Conservation (phyloP, 2,888 invertebrate genomes). For the Acleris sparsana region DNA sequence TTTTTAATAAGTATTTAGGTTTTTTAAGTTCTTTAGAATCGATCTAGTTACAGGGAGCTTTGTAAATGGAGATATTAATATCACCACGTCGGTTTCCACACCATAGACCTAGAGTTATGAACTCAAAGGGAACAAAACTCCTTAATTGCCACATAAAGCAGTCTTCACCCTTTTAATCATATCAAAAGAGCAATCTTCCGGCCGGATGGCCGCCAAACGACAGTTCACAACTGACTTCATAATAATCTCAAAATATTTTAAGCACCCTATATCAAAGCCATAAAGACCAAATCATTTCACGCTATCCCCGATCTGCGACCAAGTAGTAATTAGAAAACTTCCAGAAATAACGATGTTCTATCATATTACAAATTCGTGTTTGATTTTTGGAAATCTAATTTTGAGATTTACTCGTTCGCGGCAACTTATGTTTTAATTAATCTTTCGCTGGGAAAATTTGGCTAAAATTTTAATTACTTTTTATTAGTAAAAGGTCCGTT, state of each 20-base stretch:
- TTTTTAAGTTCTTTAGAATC: too few relatives aligned
- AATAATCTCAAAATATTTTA: slow-evolving; percentile 38
- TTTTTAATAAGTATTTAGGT: too few relatives aligned
- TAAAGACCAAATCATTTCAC: slow-evolving; percentile 53
- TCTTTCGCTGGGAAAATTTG: slow-evolving; percentile 47
- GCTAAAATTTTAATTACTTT: slow-evolving; percentile 22
- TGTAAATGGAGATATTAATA: slow-evolving; percentile 11
- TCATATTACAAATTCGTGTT: slow-evolving; percentile 78
- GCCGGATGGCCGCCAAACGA: slow-evolving; percentile 67
- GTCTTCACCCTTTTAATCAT: slow-evolving; percentile 82
- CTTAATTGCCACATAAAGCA: slow-evolving; percentile 80
- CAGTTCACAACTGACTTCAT: slow-evolving; percentile 49
- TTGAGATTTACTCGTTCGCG: slow-evolving; percentile 61
- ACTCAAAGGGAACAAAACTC: slow-evolving; percentile 65
- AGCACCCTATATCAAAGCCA: slow-evolving; percentile 43
- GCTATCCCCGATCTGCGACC: slow-evolving; percentile 49
- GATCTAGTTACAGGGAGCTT: not conserved
- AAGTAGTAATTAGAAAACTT: slow-evolving; percentile 67
- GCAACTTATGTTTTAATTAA: slow-evolving; percentile 62
- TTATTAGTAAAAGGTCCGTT: slow-evolving; percentile 6
- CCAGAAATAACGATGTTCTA: slow-evolving; percentile 70
- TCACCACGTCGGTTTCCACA: slow-evolving; percentile 29
- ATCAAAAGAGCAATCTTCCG: slow-evolving; percentile 82
- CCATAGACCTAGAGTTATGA: slow-evolving; percentile 55
- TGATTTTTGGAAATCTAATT: slow-evolving; percentile 79